phyloP scores from a whole-genome alignment of 2,888 invertebrate genomes.

The Schizotus pectinicornis region DNA sequence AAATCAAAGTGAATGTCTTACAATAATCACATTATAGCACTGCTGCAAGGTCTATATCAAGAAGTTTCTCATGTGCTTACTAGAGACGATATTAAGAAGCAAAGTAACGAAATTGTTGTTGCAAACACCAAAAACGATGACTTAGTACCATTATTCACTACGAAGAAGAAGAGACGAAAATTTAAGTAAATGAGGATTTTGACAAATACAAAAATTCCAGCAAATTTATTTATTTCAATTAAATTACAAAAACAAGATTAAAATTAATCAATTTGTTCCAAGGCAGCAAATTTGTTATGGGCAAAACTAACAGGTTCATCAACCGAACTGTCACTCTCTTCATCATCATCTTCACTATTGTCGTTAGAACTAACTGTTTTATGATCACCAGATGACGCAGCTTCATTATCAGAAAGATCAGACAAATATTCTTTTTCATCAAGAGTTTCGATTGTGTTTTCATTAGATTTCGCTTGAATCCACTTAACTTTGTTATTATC shows the following conservation, averaged over 20 bases:
- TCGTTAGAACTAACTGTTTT: constrained; percentile 7
- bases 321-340: constrained; percentile 26
- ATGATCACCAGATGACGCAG: constrained; percentile 15
- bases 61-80: constrained; percentile 41
- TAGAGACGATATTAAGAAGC: constrained; percentile 47
- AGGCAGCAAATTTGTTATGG: constrained; percentile 42
- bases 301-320: constrained; percentile 25
- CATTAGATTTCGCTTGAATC: constrained; percentile 67
- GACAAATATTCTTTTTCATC: constrained; percentile 14
- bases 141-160: constrained; percentile 23
- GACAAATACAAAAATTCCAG: not conserved
- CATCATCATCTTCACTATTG: constrained; percentile 25
- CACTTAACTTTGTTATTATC: constrained; percentile 69
- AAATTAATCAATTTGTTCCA: constrained; percentile 31
- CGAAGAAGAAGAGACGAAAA: not conserved
- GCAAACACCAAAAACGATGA: constrained; percentile 42
- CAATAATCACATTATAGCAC: constrained; percentile 31
- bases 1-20: not conserved
- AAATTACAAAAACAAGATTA: not conserved
- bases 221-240: not conserved
- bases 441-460: constrained; percentile 30
- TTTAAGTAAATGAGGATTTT: not conserved
- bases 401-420: constrained; percentile 32
- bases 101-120: constrained; percentile 46
- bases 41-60: constrained; percentile 41